phyloP scores from a whole-genome alignment of 1,140 invertebrate genomes.

The Sogatella furcifera region DNA sequence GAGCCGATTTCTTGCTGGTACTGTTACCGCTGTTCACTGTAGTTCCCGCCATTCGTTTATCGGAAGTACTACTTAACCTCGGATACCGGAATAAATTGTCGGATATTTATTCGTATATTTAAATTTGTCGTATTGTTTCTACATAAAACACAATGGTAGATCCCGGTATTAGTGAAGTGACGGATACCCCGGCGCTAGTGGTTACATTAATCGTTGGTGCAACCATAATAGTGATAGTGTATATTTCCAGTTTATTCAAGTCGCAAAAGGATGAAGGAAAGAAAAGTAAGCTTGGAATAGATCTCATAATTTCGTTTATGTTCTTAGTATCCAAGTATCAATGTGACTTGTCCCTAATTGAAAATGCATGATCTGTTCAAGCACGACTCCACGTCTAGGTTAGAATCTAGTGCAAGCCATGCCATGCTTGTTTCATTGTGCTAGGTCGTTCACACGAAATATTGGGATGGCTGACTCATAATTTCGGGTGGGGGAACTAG shows the following conservation, averaged over 20 bases:
- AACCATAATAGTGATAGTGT: constrained; percentile 12
- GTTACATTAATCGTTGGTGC: constrained; percentile 9
- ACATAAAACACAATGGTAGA: constrained; percentile 2
- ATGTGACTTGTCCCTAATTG: too few relatives aligned
- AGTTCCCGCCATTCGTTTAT: too few relatives aligned
- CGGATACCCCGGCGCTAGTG: constrained; percentile 4
- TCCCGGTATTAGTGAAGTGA: constrained; percentile 10
- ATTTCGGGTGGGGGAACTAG: neutral
- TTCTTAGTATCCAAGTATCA: too few relatives aligned
- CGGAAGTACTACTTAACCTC: too few relatives aligned
- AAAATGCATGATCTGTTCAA: too few relatives aligned
- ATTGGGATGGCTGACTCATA: neutral
- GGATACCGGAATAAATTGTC: too few relatives aligned
- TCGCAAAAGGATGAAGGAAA: constrained; percentile 6
- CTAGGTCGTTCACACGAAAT: neutral
- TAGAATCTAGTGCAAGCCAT: neutral
- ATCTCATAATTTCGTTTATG: too few relatives aligned
- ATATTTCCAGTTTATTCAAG: constrained; percentile 12
- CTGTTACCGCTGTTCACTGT: too few relatives aligned
- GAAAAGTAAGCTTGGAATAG: constrained; percentile 10
- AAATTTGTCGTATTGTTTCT: neutral
- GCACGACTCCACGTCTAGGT: neutral
- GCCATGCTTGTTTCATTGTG: neutral
- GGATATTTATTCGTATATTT: too few relatives aligned
- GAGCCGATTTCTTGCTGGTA: too few relatives aligned